A percentile compares a stretch with the other conserved stretches of the same genome.
phyloP scores from a whole-genome alignment of 2,888 invertebrate genomes.

The Sericinus montela region DNA sequence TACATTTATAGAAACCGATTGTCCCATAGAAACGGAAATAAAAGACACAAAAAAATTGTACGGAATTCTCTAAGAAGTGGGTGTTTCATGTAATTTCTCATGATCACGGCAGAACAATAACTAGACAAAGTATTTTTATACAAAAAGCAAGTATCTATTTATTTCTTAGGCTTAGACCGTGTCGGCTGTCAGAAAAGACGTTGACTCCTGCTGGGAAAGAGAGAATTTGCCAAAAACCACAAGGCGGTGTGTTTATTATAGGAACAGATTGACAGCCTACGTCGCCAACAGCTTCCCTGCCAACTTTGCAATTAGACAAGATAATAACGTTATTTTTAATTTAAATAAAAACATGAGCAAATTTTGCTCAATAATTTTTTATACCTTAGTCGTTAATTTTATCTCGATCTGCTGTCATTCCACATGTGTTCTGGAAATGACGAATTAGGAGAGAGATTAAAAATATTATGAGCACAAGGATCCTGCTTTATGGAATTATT shows the following conservation, averaged over 20 bases:
- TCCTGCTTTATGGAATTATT: constrained; percentile 1
- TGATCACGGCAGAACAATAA: constrained; percentile 54
- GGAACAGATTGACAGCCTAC: constrained; percentile 63
- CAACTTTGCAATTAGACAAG: constrained; percentile 74
- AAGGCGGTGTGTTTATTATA: constrained; percentile 52
- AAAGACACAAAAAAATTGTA: background rate
- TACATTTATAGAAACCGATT: too few species aligned
- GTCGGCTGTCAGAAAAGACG: constrained; percentile 67
- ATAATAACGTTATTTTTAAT: constrained; percentile 45
- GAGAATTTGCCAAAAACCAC: constrained; percentile 65
- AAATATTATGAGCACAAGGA: constrained; percentile 4
- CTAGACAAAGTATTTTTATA: constrained; percentile 44
- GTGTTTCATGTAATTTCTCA: constrained; percentile 46
- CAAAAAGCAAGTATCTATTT: constrained; percentile 40
- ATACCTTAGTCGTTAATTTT: constrained; percentile 47
- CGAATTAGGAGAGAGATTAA: constrained; percentile 8
- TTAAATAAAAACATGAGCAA: constrained; percentile 36
- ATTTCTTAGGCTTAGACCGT: constrained; percentile 46
- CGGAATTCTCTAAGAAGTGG: constrained; percentile 23
- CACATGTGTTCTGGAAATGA: constrained; percentile 20
- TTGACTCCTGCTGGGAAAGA: constrained; percentile 62
- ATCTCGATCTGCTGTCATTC: constrained; percentile 38
- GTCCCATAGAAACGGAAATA: background rate
- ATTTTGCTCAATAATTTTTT: constrained; percentile 25
- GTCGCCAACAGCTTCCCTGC: constrained; percentile 64